Evolutionary conservation across 2,888 invertebrate genomes (phyloP).

Genomic region (Synergus umbraculus): DNA sequence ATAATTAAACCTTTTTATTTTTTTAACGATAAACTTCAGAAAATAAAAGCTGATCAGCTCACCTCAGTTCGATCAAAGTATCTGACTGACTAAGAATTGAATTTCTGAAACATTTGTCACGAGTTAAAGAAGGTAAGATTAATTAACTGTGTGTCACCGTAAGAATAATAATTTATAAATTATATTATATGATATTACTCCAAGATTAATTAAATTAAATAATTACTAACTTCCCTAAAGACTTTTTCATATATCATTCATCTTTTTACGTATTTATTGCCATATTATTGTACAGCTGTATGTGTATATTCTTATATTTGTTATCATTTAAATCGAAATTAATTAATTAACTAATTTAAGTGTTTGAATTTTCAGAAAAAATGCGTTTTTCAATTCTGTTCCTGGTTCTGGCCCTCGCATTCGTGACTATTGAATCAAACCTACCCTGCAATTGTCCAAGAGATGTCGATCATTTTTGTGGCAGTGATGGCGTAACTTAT

Average conservation of each 20-base stretch:
- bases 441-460: conserved; percentile 7
- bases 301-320: no score
- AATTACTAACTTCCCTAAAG: no score
- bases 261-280: no score
- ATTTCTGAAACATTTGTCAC: not conserved
- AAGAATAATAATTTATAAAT: no score
- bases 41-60: not conserved
- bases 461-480: not conserved
- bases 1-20: not conserved
- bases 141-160: not conserved
- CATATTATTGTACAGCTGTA: no score
- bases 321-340: no score
- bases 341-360: no score
- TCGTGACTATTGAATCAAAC: not conserved
- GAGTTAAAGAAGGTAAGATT: not conserved
- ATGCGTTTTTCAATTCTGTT: conserved; percentile 14
- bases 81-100: not conserved
- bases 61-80: conserved; percentile 9
- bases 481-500: conserved; percentile 11
- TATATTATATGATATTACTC: no score
- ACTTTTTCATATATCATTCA: no score
- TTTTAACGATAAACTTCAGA: conserved; percentile 29
- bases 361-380: conserved; percentile 4
- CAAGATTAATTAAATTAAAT: no score
- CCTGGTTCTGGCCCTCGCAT: not conserved